These are phyloP conservation scores for Martes martes DNA, from an alignment of 2,113 vertebrate genomes.

Conservation along the genomic window DNA sequence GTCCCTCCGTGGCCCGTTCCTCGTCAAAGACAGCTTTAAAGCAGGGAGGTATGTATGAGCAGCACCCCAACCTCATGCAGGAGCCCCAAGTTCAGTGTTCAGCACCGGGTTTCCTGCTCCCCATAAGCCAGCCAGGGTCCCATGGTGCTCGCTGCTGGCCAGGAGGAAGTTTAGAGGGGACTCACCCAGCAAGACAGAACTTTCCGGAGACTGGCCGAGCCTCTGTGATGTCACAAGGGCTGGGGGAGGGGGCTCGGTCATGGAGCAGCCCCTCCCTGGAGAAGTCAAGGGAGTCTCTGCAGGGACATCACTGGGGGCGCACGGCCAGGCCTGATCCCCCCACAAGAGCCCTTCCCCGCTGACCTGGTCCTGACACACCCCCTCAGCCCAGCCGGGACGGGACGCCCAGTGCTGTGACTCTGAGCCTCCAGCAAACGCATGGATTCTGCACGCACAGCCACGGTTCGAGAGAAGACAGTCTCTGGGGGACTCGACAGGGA, in stretches of 20 bases:
- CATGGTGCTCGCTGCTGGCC: background rate
- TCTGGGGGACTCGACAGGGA: no score
- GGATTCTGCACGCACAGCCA: background rate
- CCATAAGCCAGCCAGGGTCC: background rate
- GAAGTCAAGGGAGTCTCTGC: background rate
- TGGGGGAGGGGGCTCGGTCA: background rate
- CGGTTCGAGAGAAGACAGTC: no score
- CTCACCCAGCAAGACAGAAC: background rate
- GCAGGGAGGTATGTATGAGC: background rate
- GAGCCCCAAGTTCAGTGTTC: background rate
- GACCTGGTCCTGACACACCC: background rate
- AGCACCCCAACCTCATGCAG: background rate
- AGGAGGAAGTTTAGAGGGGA: background rate
- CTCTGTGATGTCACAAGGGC: slow-evolving; percentile 64
- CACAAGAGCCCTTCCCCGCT: fast-evolving
- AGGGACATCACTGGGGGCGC: fast-evolving
- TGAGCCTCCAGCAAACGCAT: background rate
- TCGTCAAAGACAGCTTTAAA: background rate
- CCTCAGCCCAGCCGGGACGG: fast-evolving
- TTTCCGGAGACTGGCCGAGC: fast-evolving
- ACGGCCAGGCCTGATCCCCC: background rate
- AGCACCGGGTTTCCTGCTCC: background rate
- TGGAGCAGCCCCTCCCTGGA: background rate
- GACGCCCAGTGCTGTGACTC: fast-evolving
- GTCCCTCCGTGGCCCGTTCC: background rate